Conservation (phyloP, 2,797 vertebrate genomes). For the Danio albolineatus region DNA sequence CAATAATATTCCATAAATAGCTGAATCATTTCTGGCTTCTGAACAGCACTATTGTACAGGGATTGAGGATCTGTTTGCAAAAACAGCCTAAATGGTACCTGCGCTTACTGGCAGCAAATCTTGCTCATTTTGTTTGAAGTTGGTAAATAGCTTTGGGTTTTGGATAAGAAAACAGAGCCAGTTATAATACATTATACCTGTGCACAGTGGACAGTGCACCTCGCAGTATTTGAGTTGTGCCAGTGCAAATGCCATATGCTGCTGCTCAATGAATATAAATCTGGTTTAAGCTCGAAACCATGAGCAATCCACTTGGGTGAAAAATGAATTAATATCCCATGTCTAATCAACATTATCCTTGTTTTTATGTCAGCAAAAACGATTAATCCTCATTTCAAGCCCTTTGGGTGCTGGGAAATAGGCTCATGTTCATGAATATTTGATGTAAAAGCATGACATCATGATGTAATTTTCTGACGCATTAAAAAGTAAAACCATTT, state of each 20-base stretch:
- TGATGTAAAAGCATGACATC: background rate
- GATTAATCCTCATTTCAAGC: background rate
- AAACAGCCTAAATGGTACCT: background rate
- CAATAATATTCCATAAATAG: slow-evolving; percentile 6
- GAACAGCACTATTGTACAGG: background rate
- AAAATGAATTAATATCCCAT: slow-evolving; percentile 2
- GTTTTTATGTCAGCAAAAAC: background rate
- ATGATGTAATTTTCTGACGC: background rate
- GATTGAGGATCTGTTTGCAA: background rate
- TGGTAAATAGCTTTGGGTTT: slow-evolving; percentile 9
- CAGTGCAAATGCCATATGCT: slow-evolving; percentile 30
- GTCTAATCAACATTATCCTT: background rate
- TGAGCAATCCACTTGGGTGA: background rate
- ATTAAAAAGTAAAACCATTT: background rate
- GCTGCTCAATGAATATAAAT: slow-evolving; percentile 14
- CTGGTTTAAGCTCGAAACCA: slow-evolving; percentile 15
- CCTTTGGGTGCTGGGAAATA: background rate
- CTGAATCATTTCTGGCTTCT: slow-evolving; percentile 8
- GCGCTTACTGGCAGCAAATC: background rate
- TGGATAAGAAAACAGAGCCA: background rate
- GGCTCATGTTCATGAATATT: background rate
- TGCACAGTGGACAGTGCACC: slow-evolving; percentile 11
- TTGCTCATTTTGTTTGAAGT: background rate
- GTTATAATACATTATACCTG: slow-evolving; percentile 14
- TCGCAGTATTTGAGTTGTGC: slow-evolving; percentile 15